These are phyloP conservation scores for Aphaenogaster rudis DNA, from an alignment of 1,140 invertebrate species.

Conservation along the genomic window DNA sequence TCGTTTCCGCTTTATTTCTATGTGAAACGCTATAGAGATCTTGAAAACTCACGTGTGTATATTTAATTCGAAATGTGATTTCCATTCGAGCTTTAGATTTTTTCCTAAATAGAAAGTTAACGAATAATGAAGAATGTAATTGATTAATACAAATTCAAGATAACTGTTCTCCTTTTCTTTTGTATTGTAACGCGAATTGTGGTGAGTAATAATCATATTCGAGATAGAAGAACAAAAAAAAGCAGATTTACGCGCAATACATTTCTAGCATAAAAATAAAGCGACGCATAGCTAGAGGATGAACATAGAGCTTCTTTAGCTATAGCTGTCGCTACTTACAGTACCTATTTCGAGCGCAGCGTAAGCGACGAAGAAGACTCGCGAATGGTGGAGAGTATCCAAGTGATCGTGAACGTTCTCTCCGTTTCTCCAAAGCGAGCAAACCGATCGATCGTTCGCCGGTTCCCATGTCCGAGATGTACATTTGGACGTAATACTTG, in stretches of 20 bases:
- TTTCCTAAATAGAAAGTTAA: neutral
- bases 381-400: slow-evolving; percentile 19
- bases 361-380: slow-evolving; percentile 56
- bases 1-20: neutral
- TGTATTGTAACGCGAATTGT: neutral
- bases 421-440: slow-evolving; percentile 46
- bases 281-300: neutral
- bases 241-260: neutral
- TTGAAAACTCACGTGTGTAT: neutral
- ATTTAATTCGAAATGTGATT: neutral
- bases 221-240: neutral
- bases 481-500: slow-evolving; percentile 80
- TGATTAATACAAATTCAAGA: neutral
- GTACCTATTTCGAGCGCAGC: slow-evolving; percentile 43
- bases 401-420: slow-evolving; percentile 47
- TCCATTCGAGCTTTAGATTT: neutral
- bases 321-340: slow-evolving; percentile 59
- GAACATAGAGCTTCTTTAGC: neutral
- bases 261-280: slow-evolving; percentile 30
- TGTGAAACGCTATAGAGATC: neutral
- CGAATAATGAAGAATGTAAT: neutral
- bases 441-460: slow-evolving; percentile 27
- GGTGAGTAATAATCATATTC: neutral
- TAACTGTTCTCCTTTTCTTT: neutral
- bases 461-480: slow-evolving; percentile 67